Evolutionary conservation across 64 coral and sea anemone genomes (phyloP).

Genomic region (Porites australiensis): DNA sequence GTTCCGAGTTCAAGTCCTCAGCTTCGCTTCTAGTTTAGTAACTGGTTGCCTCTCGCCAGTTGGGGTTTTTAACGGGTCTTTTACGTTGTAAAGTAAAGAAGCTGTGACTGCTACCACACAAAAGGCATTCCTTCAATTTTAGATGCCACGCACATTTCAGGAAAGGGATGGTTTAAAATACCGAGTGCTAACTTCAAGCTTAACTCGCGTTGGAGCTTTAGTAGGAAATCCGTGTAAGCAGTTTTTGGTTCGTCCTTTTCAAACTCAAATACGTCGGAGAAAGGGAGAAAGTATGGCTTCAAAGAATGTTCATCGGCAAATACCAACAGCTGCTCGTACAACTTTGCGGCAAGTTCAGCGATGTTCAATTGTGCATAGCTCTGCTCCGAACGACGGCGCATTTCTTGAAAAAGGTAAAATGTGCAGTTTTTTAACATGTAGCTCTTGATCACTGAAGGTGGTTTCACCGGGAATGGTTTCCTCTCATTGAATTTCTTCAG

Average conservation of each 20-base stretch:
- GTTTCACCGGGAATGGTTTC: constrained; percentile 20
- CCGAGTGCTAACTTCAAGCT: constrained; percentile 15
- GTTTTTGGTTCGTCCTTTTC: constrained; percentile 24
- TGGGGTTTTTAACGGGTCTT: too few relatives aligned
- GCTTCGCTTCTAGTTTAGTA: too few relatives aligned
- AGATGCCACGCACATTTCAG: constrained; percentile 18
- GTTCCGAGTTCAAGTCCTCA: too few relatives aligned
- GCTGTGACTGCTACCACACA: neutral
- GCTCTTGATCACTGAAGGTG: constrained; percentile 45
- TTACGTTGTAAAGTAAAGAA: too few relatives aligned
- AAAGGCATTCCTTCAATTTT: constrained; percentile 4
- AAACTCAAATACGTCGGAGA: constrained; percentile 26
- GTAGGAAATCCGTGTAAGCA: neutral
- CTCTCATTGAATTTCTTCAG: constrained; percentile 11
- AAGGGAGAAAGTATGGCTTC: constrained; percentile 41
- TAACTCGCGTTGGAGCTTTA: constrained; percentile 9
- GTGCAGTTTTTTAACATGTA: constrained; percentile 60
- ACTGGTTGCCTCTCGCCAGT: too few relatives aligned
- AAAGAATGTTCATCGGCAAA: constrained; percentile 4
- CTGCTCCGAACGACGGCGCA: constrained; percentile 16
- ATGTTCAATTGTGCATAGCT: constrained; percentile 6
- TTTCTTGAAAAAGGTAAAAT: constrained; percentile 54
- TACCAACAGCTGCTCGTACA: constrained; percentile 7
- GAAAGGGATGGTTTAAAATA: constrained; percentile 1
- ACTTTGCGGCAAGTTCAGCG: constrained; percentile 16